Conservation (phyloP, 2,113 vertebrate species). For the Grallaria varia region DNA sequence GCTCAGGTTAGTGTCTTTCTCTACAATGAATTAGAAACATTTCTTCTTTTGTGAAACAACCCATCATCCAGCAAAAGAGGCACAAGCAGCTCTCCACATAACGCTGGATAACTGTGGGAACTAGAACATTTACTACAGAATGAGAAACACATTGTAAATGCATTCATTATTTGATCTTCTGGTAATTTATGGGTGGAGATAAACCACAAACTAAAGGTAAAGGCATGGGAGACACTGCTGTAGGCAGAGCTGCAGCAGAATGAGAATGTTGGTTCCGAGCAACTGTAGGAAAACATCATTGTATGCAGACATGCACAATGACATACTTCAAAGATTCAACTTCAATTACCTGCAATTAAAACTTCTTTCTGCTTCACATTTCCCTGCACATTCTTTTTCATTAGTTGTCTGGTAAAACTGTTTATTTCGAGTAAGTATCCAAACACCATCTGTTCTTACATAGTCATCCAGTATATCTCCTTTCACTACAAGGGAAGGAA, state of each 20-base stretch:
- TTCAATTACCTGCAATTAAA: conserved; percentile 76
- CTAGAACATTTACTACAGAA: not conserved
- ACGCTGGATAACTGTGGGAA: not conserved
- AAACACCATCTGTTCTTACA: conserved; percentile 72
- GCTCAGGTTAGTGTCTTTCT: not conserved
- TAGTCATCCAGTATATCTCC: conserved; percentile 67
- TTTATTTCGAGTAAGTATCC: conserved; percentile 23
- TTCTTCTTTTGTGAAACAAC: not conserved
- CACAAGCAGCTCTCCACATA: not conserved
- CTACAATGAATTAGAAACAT: not conserved
- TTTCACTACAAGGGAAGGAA: conserved; percentile 45
- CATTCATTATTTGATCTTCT: not conserved
- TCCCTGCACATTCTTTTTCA: conserved; percentile 52
- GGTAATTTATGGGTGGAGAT: not conserved
- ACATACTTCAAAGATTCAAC: not conserved
- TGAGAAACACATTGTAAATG: not conserved
- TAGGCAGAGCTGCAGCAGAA: not conserved
- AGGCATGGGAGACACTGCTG: not conserved
- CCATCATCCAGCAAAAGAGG: not conserved
- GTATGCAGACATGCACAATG: not conserved
- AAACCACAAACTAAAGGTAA: not conserved
- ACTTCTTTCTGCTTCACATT: conserved; percentile 69
- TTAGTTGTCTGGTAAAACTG: conserved; percentile 1
- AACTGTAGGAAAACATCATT: not conserved
- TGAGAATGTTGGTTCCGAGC: not conserved